Conservation (phyloP, 2,888 invertebrate species). For the Hyppa rectilinea region DNA sequence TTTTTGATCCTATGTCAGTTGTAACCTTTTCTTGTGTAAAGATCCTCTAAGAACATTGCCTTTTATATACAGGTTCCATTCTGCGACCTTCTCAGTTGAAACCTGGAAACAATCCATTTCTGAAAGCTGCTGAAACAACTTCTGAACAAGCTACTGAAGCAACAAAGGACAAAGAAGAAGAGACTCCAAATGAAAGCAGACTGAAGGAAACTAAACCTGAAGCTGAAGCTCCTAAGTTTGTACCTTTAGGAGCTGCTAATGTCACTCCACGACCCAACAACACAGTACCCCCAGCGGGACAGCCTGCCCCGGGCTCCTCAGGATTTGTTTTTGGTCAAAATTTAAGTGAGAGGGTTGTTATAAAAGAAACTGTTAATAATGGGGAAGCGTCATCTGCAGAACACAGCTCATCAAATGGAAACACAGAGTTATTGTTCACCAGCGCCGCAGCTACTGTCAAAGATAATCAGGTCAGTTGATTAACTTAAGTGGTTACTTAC, state of each 20-base stretch:
- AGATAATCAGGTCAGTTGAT: conserved; percentile 82
- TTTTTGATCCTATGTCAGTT: not conserved
- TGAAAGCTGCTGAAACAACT: conserved; percentile 75
- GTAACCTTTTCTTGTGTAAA: not conserved
- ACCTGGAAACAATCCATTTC: conserved; percentile 82
- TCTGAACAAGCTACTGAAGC: conserved; percentile 66
- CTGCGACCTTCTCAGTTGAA: conserved; percentile 86
- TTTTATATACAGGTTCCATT: conserved; percentile 79
- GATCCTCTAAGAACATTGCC: not conserved
- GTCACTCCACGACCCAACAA: conserved; percentile 82
- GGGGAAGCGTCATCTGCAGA: conserved; percentile 82
- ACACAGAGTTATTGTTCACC: conserved; percentile 93
- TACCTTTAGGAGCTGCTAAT: conserved; percentile 84
- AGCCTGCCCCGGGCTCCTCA: conserved; percentile 82
- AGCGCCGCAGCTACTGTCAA: conserved; percentile 92
- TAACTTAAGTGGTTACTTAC: conserved; percentile 2
- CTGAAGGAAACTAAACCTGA: conserved; percentile 78
- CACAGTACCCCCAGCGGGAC: conserved; percentile 87
- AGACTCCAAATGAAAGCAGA: conserved; percentile 73
- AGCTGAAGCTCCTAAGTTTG: conserved; percentile 85
- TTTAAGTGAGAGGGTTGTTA: conserved; percentile 95
- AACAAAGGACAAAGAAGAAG: conserved; percentile 71
- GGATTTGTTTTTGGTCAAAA: conserved; percentile 98
- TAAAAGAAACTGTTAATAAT: conserved; percentile 90
- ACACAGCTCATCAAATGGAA: conserved; percentile 90